Conservation (phyloP, 1,140 invertebrate genomes). For the Drosophila arizonae region DNA sequence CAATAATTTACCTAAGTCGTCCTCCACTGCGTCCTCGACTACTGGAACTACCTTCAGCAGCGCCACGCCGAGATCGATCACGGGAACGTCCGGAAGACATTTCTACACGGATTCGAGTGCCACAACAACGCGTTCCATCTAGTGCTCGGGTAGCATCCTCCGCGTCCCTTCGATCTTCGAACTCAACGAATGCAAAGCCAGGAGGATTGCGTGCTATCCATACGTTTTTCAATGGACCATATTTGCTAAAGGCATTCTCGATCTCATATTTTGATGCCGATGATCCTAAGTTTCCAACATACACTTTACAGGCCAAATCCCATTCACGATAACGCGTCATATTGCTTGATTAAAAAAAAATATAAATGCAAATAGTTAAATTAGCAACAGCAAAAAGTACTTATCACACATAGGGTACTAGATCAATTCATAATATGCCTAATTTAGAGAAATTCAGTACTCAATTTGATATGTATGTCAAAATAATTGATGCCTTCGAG, state of each 20-base stretch:
- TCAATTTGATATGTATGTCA: too few species aligned
- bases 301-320: constrained; percentile 98
- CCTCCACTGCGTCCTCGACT: constrained; percentile 71
- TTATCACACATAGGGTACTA: too few species aligned
- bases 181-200: constrained; percentile 99
- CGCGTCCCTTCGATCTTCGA: constrained; percentile 98
- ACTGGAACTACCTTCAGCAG: constrained; percentile 82
- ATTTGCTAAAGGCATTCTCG: constrained; percentile 96
- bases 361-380: too few species aligned
- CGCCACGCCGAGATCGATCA: constrained; percentile 85
- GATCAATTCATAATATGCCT: too few species aligned
- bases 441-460: too few species aligned
- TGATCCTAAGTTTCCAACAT: constrained; percentile 97
- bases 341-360: not conserved
- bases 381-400: too few species aligned
- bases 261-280: constrained; percentile 96
- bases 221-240: constrained; percentile 96
- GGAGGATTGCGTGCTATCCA: constrained; percentile 98
- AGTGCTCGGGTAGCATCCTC: constrained; percentile 97
- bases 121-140: constrained; percentile 96
- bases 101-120: constrained; percentile 91
- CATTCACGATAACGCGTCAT: constrained; percentile 93
- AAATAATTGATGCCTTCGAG: too few species aligned
- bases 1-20: not conserved
- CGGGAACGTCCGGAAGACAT: constrained; percentile 94